Base-by-base conservation (phyloP, 2,888 invertebrate genomes). In the Lasioglossum oenotherae region DNA sequence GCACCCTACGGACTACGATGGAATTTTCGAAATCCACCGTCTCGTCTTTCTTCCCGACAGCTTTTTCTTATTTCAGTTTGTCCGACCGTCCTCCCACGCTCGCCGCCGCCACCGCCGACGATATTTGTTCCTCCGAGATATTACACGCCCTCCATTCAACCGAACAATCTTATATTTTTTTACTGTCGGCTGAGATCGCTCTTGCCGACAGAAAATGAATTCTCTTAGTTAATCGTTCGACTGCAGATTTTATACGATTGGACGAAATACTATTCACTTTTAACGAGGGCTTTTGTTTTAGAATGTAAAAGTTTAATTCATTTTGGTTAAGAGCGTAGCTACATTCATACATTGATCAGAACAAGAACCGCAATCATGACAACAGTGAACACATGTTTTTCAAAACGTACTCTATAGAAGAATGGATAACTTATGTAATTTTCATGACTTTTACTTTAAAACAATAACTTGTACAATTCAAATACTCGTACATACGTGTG, bases 21-120 rank as follows among this genome's bases (percentile, higher is more conserved):
- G 81, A 87, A 85, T 90, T 89, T 90, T 89, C 85, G 75, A 89
- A 89, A 86, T 87, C 79, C 81, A 83, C 80, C 77, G 69, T 75
- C 69, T 64, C 53, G 78, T 78, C 80, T 69, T 72, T 75, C 72
- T 49, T 38, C 38, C 38, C 5, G 69, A 1, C 71, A 38, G 57
- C 71, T 71, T 71, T 41, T 71, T 75, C 81, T 82, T 82, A 74
- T 77, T 73, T 57, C 78, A 71, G 41, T 75, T 74, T 72, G 72
- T 77, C 80, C 64, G 64, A 64, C 80, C 64, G 31, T 76, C 46
- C 74, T 64, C 74, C 81, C 72, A 78, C 78, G 78, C 80, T 53
- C 49, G 35, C 19, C 23, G 27, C 27, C 23, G 49, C 8, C 3
- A 27, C 31, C 23, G 49, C 31, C 23, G 53, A 16, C 19, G 35